A percentile compares a stretch with the other conserved stretches of the same genome.
Evolutionary conservation across 2,113 vertebrate genomes (phyloP).

Genomic region (Cercocebus atys): DNA sequence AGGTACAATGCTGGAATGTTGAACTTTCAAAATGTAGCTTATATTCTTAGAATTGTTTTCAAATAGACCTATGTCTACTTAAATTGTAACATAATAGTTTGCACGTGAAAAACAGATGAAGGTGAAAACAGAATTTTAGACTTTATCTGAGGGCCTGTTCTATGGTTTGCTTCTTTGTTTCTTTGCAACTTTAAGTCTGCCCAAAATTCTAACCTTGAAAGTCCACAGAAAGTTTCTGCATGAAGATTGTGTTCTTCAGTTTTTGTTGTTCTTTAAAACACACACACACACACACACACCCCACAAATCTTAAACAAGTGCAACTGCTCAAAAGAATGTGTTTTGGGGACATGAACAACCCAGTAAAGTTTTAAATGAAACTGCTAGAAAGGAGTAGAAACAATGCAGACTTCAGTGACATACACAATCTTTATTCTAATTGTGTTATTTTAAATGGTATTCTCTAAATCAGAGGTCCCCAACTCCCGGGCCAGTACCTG

Average conservation of each 20-base stretch:
- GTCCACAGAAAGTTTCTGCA: slow-evolving; percentile 6
- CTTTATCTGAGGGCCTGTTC: not conserved
- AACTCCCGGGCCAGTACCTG: no score
- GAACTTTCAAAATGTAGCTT: not conserved
- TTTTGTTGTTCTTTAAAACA: slow-evolving; percentile 30
- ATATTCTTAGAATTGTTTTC: not conserved
- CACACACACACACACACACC: not conserved
- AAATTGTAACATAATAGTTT: not conserved
- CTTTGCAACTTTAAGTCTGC: not conserved
- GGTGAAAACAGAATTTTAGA: not conserved
- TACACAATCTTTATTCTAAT: not conserved
- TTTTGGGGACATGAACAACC: not conserved
- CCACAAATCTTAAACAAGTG: not conserved
- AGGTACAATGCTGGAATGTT: not conserved
- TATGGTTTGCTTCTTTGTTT: not conserved
- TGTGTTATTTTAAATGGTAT: not conserved
- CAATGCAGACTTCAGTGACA: not conserved
- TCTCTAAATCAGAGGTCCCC: not conserved
- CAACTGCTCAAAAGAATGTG: not conserved
- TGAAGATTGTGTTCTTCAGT: not conserved
- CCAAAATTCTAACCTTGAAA: not conserved
- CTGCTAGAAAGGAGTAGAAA: not conserved
- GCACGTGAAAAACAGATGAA: not conserved
- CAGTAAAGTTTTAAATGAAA: slow-evolving; percentile 38
- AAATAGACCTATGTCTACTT: not conserved